A percentile compares a stretch with the other conserved stretches of the same genome.
Conservation (phyloP, 2,888 invertebrate genomes). For the Desoria tigrina region DNA sequence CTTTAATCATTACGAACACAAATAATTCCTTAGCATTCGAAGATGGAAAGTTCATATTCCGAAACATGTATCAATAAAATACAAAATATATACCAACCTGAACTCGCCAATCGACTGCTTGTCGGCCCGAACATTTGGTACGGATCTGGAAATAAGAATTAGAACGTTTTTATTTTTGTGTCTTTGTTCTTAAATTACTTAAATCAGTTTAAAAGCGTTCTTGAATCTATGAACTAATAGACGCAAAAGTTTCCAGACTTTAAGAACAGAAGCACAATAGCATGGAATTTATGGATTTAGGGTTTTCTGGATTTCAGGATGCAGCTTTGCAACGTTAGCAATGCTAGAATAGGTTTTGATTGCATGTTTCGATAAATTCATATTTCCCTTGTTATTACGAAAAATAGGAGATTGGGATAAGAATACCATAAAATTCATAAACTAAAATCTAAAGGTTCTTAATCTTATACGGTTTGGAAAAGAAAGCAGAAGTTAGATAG, state of each 20-base stretch:
- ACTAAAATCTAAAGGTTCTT: constrained; percentile 19
- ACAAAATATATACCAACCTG: constrained; percentile 70
- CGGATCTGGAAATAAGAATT: constrained; percentile 75
- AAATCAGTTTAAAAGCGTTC: no score
- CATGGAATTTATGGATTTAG: no score
- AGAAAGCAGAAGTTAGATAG: constrained; percentile 42
- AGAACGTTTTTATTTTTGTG: constrained; percentile 24
- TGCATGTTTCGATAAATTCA: constrained; percentile 11
- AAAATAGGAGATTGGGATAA: not conserved
- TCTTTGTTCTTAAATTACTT: no score
- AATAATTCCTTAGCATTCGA: no score
- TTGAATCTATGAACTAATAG: no score
- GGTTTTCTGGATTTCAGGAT: no score
- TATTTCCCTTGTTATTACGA: not conserved
- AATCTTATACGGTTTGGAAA: no score
- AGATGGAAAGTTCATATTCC: no score
- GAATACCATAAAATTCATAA: constrained; percentile 5
- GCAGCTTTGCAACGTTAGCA: no score
- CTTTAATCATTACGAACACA: not conserved
- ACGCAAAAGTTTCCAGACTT: no score
- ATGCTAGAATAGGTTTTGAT: not conserved
- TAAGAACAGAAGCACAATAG: no score
- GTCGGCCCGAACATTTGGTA: constrained; percentile 98
- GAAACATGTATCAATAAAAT: no score
- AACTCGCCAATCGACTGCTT: constrained; percentile 92